Evolutionary conservation across 2,888 invertebrate genomes (phyloP).

Genomic region (Philonicus albiceps): DNA sequence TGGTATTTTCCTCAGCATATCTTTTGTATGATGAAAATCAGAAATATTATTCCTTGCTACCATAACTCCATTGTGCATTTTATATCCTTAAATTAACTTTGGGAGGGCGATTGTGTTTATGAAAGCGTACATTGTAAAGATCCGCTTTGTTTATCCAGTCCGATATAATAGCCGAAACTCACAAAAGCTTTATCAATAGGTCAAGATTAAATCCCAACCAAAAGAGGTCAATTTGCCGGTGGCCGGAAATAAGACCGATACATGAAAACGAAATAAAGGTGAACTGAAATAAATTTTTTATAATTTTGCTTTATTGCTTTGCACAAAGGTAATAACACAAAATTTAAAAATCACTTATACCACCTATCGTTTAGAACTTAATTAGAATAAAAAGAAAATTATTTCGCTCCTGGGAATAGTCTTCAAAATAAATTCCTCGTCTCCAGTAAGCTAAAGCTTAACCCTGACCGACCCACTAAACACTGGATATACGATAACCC

Average conservation of each 20-base stretch:
- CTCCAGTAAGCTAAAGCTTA: no score
- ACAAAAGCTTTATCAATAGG: not conserved
- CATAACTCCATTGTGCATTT: not conserved
- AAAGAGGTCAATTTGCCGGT: not conserved
- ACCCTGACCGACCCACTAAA: no score
- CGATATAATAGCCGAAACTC: not conserved
- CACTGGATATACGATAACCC: no score
- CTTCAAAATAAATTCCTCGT: no score
- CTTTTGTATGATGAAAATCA: not conserved
- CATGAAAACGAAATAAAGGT: not conserved
- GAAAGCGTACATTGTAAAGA: not conserved
- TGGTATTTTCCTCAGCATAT: not conserved
- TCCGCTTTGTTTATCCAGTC: not conserved
- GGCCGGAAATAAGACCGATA: not conserved
- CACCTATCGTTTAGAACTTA: no score
- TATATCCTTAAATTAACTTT: not conserved
- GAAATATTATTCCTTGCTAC: not conserved
- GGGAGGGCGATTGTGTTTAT: not conserved
- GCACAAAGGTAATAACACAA: not conserved
- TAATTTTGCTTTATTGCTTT: not conserved
- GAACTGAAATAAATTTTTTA: not conserved
- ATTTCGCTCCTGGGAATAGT: no score
- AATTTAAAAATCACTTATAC: not conserved
- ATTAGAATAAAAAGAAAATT: no score
- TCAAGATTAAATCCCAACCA: not conserved